Evolutionary conservation across 2,797 vertebrate genomes (phyloP).

Genomic region (Margarornis squamiger): DNA sequence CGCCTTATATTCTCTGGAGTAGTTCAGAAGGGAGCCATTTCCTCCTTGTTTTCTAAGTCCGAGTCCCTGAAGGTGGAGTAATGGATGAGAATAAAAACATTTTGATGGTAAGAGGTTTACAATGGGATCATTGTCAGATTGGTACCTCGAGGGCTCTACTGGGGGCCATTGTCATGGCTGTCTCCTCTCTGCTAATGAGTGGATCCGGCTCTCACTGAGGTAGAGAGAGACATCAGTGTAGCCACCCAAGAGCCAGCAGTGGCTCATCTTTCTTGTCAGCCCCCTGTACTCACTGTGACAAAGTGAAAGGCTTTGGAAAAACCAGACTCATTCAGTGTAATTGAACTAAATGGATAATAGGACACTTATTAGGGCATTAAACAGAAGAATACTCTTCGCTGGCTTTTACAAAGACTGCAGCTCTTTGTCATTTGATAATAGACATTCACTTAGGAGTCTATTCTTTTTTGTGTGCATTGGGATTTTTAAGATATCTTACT

Average conservation of each 20-base stretch:
- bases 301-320: conserved; percentile 60
- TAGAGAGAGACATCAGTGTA: conserved; percentile 1
- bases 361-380: conserved; percentile 58
- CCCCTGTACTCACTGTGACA: neutral
- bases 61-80: neutral
- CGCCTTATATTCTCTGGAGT: neutral
- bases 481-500: conserved; percentile 32
- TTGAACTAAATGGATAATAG: conserved; percentile 68
- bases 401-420: conserved; percentile 47
- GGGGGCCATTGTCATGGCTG: conserved; percentile 6
- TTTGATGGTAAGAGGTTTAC: conserved; percentile 10
- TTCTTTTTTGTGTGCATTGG: conserved; percentile 14
- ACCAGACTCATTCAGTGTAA: conserved; percentile 48
- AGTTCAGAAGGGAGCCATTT: conserved; percentile 4
- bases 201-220: conserved; percentile 30
- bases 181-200: conserved; percentile 44
- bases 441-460: conserved; percentile 42
- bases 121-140: conserved; percentile 27
- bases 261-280: conserved; percentile 53
- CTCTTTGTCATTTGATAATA: conserved; percentile 62
- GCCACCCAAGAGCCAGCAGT: conserved; percentile 23
- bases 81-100: conserved; percentile 34
- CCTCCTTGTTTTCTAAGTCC: neutral
- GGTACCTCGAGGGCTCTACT: conserved; percentile 7
- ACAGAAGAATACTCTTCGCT: conserved; percentile 36